Conservation (phyloP, 2,888 invertebrate genomes). For the Rhaphigaster nebulosa region DNA sequence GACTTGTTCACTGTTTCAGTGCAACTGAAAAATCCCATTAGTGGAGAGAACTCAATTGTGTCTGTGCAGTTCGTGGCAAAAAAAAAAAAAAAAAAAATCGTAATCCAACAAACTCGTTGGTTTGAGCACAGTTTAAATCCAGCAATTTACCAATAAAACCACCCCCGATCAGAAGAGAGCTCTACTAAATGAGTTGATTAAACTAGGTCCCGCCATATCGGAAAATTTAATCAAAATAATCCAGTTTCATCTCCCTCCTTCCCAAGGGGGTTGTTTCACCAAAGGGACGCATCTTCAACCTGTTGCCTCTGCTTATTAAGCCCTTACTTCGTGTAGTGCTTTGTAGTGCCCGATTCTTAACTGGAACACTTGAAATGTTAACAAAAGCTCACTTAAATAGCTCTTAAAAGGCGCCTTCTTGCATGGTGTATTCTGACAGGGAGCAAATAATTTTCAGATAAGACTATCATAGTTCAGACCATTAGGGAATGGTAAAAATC, state of each 20-base stretch:
- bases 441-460: no score
- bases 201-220: constrained; percentile 11
- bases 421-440: no score
- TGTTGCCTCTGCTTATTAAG: constrained; percentile 41
- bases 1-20: no score
- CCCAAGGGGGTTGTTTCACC: not conserved
- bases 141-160: not conserved
- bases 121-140: not conserved
- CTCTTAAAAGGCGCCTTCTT: not conserved
- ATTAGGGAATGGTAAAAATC: no score
- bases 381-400: constrained; percentile 6
- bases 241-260: not conserved
- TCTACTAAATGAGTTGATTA: constrained; percentile 13
- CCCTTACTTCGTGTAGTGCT: constrained; percentile 7
- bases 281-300: constrained; percentile 24
- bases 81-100: no score
- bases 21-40: no score
- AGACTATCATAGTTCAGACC: no score
- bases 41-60: no score
- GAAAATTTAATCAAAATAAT: constrained; percentile 45
- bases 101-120: not conserved
- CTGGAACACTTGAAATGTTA: not conserved
- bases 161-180: not conserved
- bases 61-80: no score
- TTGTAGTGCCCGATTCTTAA: not conserved